Evolutionary conservation across 2,113 vertebrate genomes (phyloP).

Genomic region (Tachysurus fulvidraco): DNA sequence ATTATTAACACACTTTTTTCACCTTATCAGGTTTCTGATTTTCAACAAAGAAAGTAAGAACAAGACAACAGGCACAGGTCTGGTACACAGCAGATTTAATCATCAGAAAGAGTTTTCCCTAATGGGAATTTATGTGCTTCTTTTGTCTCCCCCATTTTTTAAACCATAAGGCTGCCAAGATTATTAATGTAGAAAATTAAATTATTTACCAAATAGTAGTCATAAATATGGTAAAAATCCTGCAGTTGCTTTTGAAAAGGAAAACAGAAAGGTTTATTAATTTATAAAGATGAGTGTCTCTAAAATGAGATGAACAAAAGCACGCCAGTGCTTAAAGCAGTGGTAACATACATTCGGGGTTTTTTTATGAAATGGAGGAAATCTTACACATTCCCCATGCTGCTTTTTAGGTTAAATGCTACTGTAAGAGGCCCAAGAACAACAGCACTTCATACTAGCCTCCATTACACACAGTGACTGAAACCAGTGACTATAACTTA

Average conservation of each 20-base stretch:
- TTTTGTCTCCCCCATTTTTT: not conserved
- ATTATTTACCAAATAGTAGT: not conserved
- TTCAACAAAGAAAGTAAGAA: conserved; percentile 70
- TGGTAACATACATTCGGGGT: not conserved
- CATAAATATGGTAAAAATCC: not conserved
- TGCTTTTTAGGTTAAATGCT: conserved; percentile 29
- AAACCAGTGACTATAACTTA: not conserved
- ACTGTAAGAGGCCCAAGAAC: conserved; percentile 12
- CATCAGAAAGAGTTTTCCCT: not conserved
- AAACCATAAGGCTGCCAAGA: not conserved
- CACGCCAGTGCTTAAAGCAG: not conserved
- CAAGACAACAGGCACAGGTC: conserved; percentile 74
- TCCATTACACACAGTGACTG: not conserved
- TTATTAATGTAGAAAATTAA: not conserved
- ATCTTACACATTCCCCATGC: not conserved
- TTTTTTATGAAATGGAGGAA: not conserved
- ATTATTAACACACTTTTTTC: conserved; percentile 70
- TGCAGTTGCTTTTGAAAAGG: not conserved
- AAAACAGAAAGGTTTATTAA: not conserved
- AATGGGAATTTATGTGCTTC: conserved; percentile 23
- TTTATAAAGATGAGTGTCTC: not conserved
- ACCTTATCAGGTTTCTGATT: conserved; percentile 68
- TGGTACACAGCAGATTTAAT: conserved; percentile 11
- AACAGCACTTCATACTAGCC: not conserved
- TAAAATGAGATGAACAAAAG: not conserved